A percentile compares a stretch with the other conserved stretches of the same genome.
Conservation (phyloP, 2,888 invertebrate genomes). For the Agonopterix heracliana region DNA sequence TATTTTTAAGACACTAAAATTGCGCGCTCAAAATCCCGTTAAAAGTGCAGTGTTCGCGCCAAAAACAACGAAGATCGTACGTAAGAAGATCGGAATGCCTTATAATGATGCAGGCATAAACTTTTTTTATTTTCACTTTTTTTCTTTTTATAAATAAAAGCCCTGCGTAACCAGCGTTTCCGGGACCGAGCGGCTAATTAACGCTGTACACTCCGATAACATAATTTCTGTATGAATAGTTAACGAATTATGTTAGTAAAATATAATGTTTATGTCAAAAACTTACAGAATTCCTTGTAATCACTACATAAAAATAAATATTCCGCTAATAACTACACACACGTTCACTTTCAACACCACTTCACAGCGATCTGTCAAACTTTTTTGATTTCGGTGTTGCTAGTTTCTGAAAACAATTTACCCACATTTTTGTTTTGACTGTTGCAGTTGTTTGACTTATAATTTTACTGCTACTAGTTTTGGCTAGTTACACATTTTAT, state of each 20-base stretch:
- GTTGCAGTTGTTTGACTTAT: neutral
- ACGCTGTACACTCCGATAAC: constrained; percentile 9
- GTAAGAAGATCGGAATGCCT: constrained; percentile 66
- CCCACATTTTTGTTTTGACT: constrained; percentile 13
- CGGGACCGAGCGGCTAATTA: constrained; percentile 34
- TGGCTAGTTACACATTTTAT: too few relatives aligned
- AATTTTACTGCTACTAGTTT: too few relatives aligned
- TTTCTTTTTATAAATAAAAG: constrained; percentile 46
- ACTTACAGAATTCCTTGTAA: constrained; percentile 54
- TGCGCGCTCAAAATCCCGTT: constrained; percentile 24
- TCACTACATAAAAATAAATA: constrained; percentile 64
- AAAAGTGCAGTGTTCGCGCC: constrained; percentile 38
- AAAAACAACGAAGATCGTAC: constrained; percentile 36
- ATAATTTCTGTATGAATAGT: constrained; percentile 9
- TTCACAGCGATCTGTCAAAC: constrained; percentile 64
- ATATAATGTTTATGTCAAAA: constrained; percentile 49
- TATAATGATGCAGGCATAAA: constrained; percentile 58
- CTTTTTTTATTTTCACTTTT: constrained; percentile 54
- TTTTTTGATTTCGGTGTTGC: constrained; percentile 44
- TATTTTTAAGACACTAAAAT: constrained; percentile 51
- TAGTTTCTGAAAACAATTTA: constrained; percentile 19
- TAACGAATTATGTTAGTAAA: constrained; percentile 17
- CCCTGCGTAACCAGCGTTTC: constrained; percentile 48
- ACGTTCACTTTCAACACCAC: constrained; percentile 65
- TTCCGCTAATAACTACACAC: constrained; percentile 50